Base-by-base conservation (phyloP, 1,140 invertebrate genomes). In the Anthonomus grandis region DNA sequence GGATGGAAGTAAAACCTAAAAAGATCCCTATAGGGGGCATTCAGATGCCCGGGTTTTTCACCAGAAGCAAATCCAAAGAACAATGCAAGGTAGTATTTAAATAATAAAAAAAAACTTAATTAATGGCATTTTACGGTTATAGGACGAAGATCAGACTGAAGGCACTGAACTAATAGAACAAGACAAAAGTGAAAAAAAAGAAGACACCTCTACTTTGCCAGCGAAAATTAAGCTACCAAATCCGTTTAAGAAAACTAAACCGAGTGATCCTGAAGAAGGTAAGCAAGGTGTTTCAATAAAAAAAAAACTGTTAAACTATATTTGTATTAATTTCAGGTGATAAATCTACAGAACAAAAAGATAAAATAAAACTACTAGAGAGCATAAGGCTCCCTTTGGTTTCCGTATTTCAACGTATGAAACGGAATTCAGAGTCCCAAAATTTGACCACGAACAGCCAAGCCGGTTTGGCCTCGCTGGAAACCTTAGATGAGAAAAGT, bases 1-100 rank as follows among this genome's bases (percentile, higher is more conserved):
- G 82, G 22, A 77, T 83, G 54, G 83, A 85, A 70, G 83, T 85
- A 1, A 87, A 88, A 64, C 85, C 85, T 6, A 88, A 86, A 68
- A 89, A 87, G 70, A 89, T 89, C 65, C 87, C 87, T 2, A 90
- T 89, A 60, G 87, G 87, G 24, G 87, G 86, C 10, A 87, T 90
- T 41, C 88, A 89, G 76, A 85, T 90, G 81, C 87, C 87, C 4
- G 87, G 87, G 22, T 86, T 85, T 71, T 88, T 90, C 65, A 89
- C 86, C 51, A 82, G 84, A 58, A 86, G 83, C 60, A 85, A 85
- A 66, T 87, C 86, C 60, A 86, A 85, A 67, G 84, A 86, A 70
- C 81, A 80, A 37, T 81, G 78, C 74, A 81, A 80, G 74, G 79
- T 81, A 71, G 50, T 3, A 13, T 34, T 13, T 34, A 34, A 2